phyloP scores from a whole-genome alignment of 2,797 vertebrate species.

The Malacoraja senta region DNA sequence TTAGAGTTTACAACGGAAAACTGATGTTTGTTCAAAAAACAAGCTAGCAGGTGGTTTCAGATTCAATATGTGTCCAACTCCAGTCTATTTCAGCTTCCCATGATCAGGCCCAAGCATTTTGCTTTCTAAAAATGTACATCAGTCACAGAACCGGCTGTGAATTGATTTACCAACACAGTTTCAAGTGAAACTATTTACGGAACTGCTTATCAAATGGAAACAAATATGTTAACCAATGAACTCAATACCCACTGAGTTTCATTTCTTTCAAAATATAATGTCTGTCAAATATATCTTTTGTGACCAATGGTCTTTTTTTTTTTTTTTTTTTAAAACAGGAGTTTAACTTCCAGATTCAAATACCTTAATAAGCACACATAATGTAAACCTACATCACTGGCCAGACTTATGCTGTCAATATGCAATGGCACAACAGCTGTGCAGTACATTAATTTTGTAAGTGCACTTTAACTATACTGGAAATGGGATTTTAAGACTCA shows the following conservation, averaged over 20 bases:
- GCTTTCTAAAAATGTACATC: not conserved
- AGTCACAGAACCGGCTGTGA: not conserved
- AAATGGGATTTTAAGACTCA: not conserved
- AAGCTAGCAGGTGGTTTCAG: not conserved
- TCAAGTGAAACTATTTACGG: not conserved
- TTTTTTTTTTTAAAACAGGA: too few relatives aligned
- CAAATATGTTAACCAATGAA: not conserved
- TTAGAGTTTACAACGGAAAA: not conserved
- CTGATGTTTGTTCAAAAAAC: not conserved
- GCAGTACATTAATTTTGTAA: not conserved
- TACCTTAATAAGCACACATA: not conserved
- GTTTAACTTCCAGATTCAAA: not conserved
- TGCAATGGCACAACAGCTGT: not conserved
- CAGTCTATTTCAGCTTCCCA: not conserved
- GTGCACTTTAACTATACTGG: not conserved
- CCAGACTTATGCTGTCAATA: not conserved
- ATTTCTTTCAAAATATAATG: not conserved
- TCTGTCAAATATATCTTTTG: not conserved
- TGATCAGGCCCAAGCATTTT: not conserved
- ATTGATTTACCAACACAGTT: too few relatives aligned
- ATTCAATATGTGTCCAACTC: not conserved
- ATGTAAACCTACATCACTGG: not conserved
- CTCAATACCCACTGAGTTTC: not conserved
- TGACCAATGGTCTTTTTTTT: not conserved
- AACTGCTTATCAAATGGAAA: not conserved